Evolutionary conservation across 1,140 invertebrate genomes (phyloP), one percentile per base, ranked within the genome.

Genomic region (Helicoverpa armigera): DNA sequence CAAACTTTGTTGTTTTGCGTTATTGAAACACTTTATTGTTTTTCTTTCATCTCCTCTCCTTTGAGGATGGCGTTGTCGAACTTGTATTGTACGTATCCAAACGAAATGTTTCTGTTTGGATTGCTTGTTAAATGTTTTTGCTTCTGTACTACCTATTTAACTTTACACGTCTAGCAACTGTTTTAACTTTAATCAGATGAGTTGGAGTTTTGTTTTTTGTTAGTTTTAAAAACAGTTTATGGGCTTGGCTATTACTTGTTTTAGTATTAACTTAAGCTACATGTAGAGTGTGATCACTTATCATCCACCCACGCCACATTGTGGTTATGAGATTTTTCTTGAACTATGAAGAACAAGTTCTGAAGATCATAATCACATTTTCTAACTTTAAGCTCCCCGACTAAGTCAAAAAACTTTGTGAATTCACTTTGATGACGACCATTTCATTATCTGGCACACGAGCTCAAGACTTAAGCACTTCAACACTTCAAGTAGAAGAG

Each of bases 1-100:
- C 85, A 89, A 91, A 93, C 89, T 92, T 93, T 90, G 89, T 91
- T 94, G 91, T 90, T 91, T 91, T 87, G 83, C 90, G 87, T 90
- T 93, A 91, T 91, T 92, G 91, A 91, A 94, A 92, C 91, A 89
- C 86, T 92, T 92, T 90, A 91, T 90, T 93, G 89, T 92, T 92
- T 92, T 93, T 92, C 90, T 92, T 93, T 93, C 90, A 89, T 93
- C 86, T 83, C 80, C 75, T 81, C 82, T 88, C 86, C 86, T 90
- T 90, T 92, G 88, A 87, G 83, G 82, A 85, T 83, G 81, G 63
- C 63, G 54, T 77, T 83, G 85, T 85, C 84, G 61, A 87, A 83
- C 76, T 83, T 83, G 73, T 79, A 29, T 73, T 77, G 61, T 84
- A 79, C 84, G 76, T 86, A 82, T 86, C 83, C 54, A 83, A 88